Conservation (phyloP, 2,113 vertebrate genomes). For the Canis aureus region DNA sequence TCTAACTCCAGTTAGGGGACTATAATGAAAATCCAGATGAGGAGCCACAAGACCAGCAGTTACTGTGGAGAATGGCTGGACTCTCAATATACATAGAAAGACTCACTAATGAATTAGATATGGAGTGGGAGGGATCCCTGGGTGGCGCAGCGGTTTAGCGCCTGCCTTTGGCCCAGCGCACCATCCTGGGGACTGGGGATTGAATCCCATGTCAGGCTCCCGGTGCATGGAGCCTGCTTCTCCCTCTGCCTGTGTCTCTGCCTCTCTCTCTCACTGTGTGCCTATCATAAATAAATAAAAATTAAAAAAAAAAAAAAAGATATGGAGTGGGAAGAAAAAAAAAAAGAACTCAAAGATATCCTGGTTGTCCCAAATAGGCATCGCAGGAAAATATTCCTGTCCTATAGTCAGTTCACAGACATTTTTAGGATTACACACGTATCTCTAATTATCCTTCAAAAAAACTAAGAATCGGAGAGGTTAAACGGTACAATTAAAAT, state of each 20-base stretch:
- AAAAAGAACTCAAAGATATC: background rate
- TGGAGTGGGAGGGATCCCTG: too few species aligned
- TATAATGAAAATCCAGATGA: background rate
- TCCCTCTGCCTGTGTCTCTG: too few species aligned
- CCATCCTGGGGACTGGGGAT: too few species aligned
- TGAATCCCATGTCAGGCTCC: too few species aligned
- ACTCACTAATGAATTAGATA: background rate
- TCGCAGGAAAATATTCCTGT: background rate
- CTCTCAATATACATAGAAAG: background rate
- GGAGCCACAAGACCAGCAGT: background rate
- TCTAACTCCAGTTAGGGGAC: background rate
- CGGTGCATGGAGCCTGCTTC: too few species aligned
- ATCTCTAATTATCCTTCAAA: background rate
- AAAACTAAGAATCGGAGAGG: background rate
- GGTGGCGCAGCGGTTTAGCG: too few species aligned
- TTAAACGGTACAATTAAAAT: background rate
- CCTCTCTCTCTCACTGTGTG: too few species aligned
- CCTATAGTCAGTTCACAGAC: background rate
- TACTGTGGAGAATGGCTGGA: background rate
- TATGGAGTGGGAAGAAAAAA: background rate
- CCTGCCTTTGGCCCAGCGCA: too few species aligned
- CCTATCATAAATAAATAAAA: too few species aligned
- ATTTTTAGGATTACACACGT: background rate
- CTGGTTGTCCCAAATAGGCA: background rate
- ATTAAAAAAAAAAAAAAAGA: too few species aligned